Base-by-base conservation (phyloP, 2,888 invertebrate species). In the Melanargia galathea region DNA sequence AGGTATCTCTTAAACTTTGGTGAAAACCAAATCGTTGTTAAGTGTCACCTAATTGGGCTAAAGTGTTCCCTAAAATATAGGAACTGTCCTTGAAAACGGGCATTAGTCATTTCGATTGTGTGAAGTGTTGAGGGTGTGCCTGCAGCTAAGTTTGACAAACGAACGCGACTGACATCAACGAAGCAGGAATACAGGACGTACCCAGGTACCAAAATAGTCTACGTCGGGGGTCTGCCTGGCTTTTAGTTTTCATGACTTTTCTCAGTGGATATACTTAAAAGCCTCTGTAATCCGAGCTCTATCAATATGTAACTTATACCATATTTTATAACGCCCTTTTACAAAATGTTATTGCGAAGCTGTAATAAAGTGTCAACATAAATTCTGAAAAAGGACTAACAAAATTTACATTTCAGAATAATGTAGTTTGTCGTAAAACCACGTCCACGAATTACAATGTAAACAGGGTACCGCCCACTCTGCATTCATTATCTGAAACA, bases 381-480 rank as follows among this genome's bases (percentile, higher is more conserved):
- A 57, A 57, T 57, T 45, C 45, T 26, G 13, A 58, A 56, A 56
- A 48, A 48, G 58, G 58, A 35, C 4, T 48, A 58, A 35, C 46
- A 16, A 48, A 35, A 48, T 58, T 33, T n/a, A 35, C n/a, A 57
- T 30, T 45, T 43, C 20, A 10, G 16, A 8, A 43, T 56, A 24
- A 46, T 24, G 43, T 35, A 57, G 43, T 52, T 58, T 63, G 26
- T 30, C 18, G 51, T 38, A n/a, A 57, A 62, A 60, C 57, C 62
- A 57, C 64, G 65, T 58, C 55, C 61, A 62, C 38, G 63, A 62
- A 63, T 63, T 61, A 63, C 58, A 60, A 63, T 68, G 49, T 62
- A 40, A 60, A 63, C 55, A 65, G 52, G 58, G 30, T 33, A 33
- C 49, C 65, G 57, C 65, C 65, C 60, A 65, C 65, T 62, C 45